Base-by-base conservation (phyloP, 2,888 invertebrate genomes). In the Cephus rjabovi region DNA sequence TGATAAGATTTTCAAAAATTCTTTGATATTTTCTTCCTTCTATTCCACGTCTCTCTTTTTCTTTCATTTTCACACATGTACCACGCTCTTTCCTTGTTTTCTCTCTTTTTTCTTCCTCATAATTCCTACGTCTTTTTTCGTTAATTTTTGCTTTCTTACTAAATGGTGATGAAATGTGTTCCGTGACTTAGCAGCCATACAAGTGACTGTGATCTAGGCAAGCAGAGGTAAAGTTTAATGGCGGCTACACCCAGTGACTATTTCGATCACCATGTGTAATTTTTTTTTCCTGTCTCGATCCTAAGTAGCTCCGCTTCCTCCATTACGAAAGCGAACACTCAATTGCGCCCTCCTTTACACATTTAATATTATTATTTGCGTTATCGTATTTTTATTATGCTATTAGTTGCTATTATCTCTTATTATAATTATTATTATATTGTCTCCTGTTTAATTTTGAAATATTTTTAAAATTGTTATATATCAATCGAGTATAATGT, bases 171-270 rank as follows among this genome's bases (percentile, higher is more conserved):
- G 86, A 88, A 88, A 88, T 82, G 82, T 84, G 86, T 86, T 85
- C 81, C 83, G 86, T 84, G 83, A 87, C 83, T 86, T 83, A 88
- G 88, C 87, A 85, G 88, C 88, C 88, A 87, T 86, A 83, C 81
- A 86, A 85, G 85, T 87, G 89, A 89, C 89, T 89, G 89, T 89
- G 89, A 89, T 89, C 86, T 89, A 88, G 87, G 80, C 84, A 89
- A 87, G 82, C 86, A 86, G 86, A 87, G 87, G 86, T 88, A 87
- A 88, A 86, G 85, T 33, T 31, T 85, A 84, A 83, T 86, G 89
- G 87, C 87, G 85, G 88, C 89, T 89, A 87, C 82, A 77, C 83
- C 81, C 81, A 85, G 82, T 83, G 83, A 83, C 85, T 85, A 82
- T 88, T 89, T 89, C 85, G 83, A 56, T 89, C 88, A 88, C 87